Base-by-base conservation (phyloP, 2,888 invertebrate genomes). In the Stenodema calcarata region DNA sequence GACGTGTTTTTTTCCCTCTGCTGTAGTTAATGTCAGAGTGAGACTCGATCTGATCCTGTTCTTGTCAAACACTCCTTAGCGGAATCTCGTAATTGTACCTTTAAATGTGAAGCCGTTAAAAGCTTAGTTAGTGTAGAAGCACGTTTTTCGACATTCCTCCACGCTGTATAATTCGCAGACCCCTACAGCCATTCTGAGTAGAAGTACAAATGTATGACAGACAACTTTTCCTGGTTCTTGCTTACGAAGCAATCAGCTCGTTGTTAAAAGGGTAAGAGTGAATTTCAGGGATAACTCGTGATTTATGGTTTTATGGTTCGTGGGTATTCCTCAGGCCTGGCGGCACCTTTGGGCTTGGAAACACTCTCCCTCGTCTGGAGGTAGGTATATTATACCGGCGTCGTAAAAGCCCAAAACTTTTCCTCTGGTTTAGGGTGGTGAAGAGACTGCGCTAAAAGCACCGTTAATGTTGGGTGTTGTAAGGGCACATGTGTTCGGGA, bases 221-320 rank as follows among this genome's bases (percentile, higher is more conserved):
- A 47, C 47, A 12, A 12, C 47, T 47, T 47, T 47, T 47, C 47
- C 16, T 47, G 12, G 47, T 14, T 47, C 12, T 47, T 16, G 47
- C 47, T 47, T 16, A 14, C 12, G 12, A 47, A 47, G 14, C 47
- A 47, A 47, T 47, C 47, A 47, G 14, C 47, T 47, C 16, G 47
- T 47, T 2, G 6, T 2, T 16, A 12, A 12, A 16, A 47, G 47
- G 47, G 47, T 47, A 47, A 47, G 27, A 62, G 62, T 62, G 23
- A 62, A 23, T 62, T 62, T 62, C 4, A 23, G 23, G 23, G 73
- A 75, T 75, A 75, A 75, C 18, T 41, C 18, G 41, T 41, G 73
- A 75, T 75, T 75, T 75, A 75, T 75, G 35, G 35, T 75, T 75
- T 75, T 75, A 75, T 41, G 73, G 73, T 2, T 18, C 30, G 41